Evolutionary conservation across 1,140 invertebrate genomes (phyloP).

Genomic region (Trypoxylus dichotomus): DNA sequence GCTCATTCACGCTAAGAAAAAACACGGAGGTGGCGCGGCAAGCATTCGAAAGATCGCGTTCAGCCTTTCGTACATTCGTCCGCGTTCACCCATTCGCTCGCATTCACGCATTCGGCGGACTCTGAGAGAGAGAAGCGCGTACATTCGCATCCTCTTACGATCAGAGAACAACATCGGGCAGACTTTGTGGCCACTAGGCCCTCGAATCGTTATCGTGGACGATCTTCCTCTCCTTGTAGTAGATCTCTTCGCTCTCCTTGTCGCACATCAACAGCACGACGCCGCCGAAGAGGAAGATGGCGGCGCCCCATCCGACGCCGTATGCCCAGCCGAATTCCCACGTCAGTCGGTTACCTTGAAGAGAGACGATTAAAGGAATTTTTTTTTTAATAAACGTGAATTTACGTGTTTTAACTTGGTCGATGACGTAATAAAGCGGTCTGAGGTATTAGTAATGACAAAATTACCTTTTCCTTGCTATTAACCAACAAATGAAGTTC

Average conservation of each 20-base stretch:
- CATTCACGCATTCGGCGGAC: constrained; percentile 38
- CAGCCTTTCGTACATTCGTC: constrained; percentile 21
- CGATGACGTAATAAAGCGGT: no score
- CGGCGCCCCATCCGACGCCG: constrained; percentile 95
- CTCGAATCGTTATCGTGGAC: constrained; percentile 70
- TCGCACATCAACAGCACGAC: constrained; percentile 92
- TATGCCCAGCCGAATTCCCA: constrained; percentile 98
- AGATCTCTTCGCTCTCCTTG: constrained; percentile 97
- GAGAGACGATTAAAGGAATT: no score
- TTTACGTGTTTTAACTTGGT: no score
- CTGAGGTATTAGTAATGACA: no score
- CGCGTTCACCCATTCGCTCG: constrained; percentile 29
- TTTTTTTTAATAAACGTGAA: no score
- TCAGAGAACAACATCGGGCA: constrained; percentile 76
- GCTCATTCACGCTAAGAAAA: constrained; percentile 29
- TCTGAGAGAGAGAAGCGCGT: constrained; percentile 47
- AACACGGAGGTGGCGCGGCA: constrained; percentile 9
- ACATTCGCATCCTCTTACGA: constrained; percentile 42
- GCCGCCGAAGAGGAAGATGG: constrained; percentile 93
- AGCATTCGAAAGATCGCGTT: constrained; percentile 33
- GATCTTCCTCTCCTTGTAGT: constrained; percentile 94
- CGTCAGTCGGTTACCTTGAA: constrained; percentile 82
- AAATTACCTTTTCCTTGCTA: no score
- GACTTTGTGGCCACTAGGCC: constrained; percentile 75
- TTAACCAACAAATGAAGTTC: no score